phyloP scores from a whole-genome alignment of 2,888 invertebrate species.

The Dysmachus trigonus region DNA sequence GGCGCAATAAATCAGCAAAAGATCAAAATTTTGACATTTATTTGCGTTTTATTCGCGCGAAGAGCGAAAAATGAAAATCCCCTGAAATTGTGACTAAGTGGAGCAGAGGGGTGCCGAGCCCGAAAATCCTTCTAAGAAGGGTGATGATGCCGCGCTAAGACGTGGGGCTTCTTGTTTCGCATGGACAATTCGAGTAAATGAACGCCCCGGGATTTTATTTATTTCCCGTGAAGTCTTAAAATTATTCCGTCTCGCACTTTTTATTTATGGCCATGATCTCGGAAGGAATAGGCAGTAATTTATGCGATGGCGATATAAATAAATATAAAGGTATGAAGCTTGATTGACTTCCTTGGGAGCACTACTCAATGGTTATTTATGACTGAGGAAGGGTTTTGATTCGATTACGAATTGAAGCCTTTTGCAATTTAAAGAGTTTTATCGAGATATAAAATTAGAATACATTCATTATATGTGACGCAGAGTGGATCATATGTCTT shows the following conservation, averaged over 20 bases:
- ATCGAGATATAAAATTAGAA: background rate
- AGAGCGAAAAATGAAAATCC: background rate
- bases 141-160: background rate
- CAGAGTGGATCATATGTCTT: background rate
- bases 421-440: background rate
- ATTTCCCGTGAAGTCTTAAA: background rate
- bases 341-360: background rate
- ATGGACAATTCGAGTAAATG: background rate
- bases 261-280: background rate
- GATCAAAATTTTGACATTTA: conserved; percentile 25
- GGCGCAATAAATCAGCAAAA: conserved; percentile 19
- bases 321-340: background rate
- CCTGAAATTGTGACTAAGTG: background rate
- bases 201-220: background rate
- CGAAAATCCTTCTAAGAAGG: background rate
- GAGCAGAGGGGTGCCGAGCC: background rate
- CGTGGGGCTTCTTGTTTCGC: background rate
- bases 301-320: background rate
- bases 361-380: background rate
- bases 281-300: background rate
- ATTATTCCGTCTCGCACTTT: background rate
- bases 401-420: background rate
- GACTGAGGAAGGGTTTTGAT: background rate
- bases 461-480: background rate
- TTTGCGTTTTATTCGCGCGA: background rate